Base-by-base conservation (phyloP, 1,140 invertebrate species). In the Magallana angulata region DNA sequence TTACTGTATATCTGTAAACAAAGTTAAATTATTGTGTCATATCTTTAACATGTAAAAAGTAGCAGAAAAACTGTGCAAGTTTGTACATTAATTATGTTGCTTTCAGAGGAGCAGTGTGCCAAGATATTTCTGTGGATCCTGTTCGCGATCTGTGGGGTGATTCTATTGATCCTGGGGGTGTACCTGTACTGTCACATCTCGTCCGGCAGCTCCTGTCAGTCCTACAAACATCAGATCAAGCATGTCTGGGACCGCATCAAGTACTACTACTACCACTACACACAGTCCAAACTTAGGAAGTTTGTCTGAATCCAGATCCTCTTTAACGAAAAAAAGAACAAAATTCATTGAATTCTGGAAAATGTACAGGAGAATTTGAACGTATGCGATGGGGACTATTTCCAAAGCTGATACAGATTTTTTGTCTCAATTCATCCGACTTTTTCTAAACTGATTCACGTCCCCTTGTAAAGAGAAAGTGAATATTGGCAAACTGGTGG, bases 71-170 rank as follows among this genome's bases (percentile, higher is more conserved):
- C 30, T 14, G 7, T 9, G 30, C 1, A 11, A 48, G 7, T 30
- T 48, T 57, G 4, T 48, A 48, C 36, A 48, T 48, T 48, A 48
- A 48, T 48, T 48, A 48, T 82, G 86, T 76, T 82, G 87, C 36
- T 89, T 90, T 80, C 90, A 92, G 92, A 93, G 82, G 92, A 93
- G 76, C 88, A 83, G 71, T 87, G 91, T 82, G 91, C 92, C 11
- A 88, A 89, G 58, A 80, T 62, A 7, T 64, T 93, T 62, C 58
- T 93, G 58, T 91, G 90, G 88, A 62, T 90, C 11, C 82, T 93
- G 24, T 90, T 93, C 30, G 57, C 91, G 7, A 87, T 92, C 6
- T 91, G 90, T 62, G 86, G 83, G 48, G 48, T 91, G 57, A 59
- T 92, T 56, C 85, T 93, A 18, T n/a, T 89, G 24, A 76, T 93